Evolutionary conservation across 2,888 invertebrate genomes (phyloP), one percentile per base, ranked within the genome.

Genomic region (Apamea epomidion): DNA sequence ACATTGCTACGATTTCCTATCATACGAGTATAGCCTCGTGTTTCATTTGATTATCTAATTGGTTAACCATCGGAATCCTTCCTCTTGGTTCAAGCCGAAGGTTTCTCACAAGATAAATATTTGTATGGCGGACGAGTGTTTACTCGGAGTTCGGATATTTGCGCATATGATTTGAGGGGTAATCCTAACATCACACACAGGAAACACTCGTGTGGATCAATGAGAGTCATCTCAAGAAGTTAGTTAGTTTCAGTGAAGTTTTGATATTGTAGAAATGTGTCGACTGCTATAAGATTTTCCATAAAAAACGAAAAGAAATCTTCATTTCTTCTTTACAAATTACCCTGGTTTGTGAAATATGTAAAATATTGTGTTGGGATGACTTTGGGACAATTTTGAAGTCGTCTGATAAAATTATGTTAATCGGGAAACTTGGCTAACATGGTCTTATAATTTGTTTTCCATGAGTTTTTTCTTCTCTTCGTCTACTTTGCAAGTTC

Each of bases 371-470:
- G n/a, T 16, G 25, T 32, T 18, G 72, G 8, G 16, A 25, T 78
- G 54, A 65, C 73, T 82, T 68, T 42, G 21, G 6, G 74, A 58
- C 65, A 64, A 25, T 78, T 84, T 71, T 65, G 60, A 73, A 84
- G 65, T 69, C 42, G 37, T 58, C 71, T 65, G n/a, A 58, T 60
- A 74, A 75, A 82, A 84, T 84, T 84, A 84, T 84, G 84, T 70
- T 84, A 84, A 84, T 75, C 64, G 2, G 14, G 21, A 67, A 84
- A 84, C 78, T 82, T 82, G 42, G 45, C 51, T 62, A 69, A 73
- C 73, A 75, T 78, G 64, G 29, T 78, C 71, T 75, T 60, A 77
- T 84, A 75, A 84, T 84, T 82, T 72, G 54, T 84, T 82, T 84
- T 82, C 70, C 32, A 78, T 51, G 60, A 80, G 78, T 58, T 72